Conservation (phyloP, 2,113 vertebrate genomes). For the Petaurus breviceps region DNA sequence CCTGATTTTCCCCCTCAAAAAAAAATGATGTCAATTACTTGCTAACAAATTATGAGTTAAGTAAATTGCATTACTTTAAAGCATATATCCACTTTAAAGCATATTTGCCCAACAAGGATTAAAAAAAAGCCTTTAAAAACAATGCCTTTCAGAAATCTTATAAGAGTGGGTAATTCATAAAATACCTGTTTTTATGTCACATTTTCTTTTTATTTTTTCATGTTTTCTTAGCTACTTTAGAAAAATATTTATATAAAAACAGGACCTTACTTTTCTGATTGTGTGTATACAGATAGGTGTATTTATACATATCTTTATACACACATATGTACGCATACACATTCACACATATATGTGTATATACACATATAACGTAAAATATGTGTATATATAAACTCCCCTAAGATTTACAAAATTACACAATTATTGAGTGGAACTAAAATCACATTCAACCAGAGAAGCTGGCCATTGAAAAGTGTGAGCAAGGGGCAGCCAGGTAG, state of each 20-base stretch:
- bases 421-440: slow-evolving; percentile 1
- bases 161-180: slow-evolving; percentile 60
- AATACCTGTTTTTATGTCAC: slow-evolving; percentile 54
- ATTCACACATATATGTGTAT: no score
- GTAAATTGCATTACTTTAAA: slow-evolving; percentile 61
- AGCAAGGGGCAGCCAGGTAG: no score
- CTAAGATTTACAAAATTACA: slow-evolving; percentile 39
- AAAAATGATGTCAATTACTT: slow-evolving; percentile 50
- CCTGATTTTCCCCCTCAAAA: no score
- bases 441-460: slow-evolving; percentile 37
- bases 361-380: no score
- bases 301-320: no score
- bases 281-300: neutral
- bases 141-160: slow-evolving; percentile 47
- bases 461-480: neutral
- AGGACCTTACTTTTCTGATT: slow-evolving; percentile 27
- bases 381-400: no score
- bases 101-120: slow-evolving; percentile 28
- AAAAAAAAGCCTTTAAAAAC: slow-evolving; percentile 54
- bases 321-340: no score
- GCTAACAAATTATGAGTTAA: slow-evolving; percentile 47
- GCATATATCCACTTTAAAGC: slow-evolving; percentile 46
- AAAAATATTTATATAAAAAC: slow-evolving; percentile 63
- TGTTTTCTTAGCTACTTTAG: slow-evolving; percentile 60
- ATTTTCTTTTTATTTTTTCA: slow-evolving; percentile 65